Conservation (phyloP, 2,888 invertebrate species). For the Poecilus cupreus region DNA sequence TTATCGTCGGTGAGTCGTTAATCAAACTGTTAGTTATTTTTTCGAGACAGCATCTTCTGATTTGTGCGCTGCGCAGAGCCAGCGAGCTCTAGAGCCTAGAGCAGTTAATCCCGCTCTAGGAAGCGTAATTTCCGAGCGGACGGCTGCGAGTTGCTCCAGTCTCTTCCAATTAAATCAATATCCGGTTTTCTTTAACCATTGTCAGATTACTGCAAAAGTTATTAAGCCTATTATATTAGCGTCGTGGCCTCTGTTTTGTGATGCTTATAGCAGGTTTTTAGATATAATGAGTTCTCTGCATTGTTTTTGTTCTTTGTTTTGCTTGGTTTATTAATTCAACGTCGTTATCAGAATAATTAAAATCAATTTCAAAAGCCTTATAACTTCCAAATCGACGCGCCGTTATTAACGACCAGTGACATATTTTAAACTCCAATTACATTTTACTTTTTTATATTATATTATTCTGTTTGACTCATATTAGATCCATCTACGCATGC, state of each 20-base stretch:
- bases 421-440: too few species aligned
- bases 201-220: constrained; percentile 45
- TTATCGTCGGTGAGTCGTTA: constrained; percentile 53
- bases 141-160: constrained; percentile 27
- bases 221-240: constrained; percentile 35
- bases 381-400: background rate
- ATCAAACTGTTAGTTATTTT: constrained; percentile 55
- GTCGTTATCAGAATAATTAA: background rate
- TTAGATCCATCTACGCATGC: too few species aligned
- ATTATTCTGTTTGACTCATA: too few species aligned
- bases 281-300: constrained; percentile 1
- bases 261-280: background rate
- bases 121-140: constrained; percentile 54
- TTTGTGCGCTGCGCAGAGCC: constrained; percentile 25
- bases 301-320: constrained; percentile 8
- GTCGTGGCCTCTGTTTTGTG: background rate
- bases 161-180: constrained; percentile 55
- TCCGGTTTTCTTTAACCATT: constrained; percentile 56
- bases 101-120: constrained; percentile 49
- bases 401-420: too few species aligned
- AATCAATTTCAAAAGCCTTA: background rate
- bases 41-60: constrained; percentile 43
- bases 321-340: background rate
- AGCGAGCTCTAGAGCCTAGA: too few species aligned
- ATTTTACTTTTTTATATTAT: too few species aligned